Evolutionary conservation across 2,888 invertebrate species (phyloP), one percentile per base, ranked within the genome.

Genomic region (Rhaphigaster nebulosa): DNA sequence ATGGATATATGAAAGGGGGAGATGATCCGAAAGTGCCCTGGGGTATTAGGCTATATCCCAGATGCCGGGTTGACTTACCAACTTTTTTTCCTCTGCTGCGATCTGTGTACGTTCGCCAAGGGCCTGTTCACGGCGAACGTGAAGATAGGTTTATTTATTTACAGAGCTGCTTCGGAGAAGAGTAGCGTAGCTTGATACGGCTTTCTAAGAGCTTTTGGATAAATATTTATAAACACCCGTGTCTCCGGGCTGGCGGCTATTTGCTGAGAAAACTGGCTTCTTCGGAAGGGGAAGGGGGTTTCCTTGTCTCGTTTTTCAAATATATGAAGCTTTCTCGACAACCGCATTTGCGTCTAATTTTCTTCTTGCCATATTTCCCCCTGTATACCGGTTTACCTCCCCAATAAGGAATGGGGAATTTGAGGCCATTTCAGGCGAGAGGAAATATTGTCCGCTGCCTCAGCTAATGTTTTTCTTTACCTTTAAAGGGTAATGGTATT

Each of bases 191-290:
- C 84, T 50, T 50, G 84, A 88, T 88, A 88, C 56, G 41, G 60
- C 54, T 29, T 87, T 29, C 54, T 87, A 87, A 60, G 56, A 60
- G 60, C 88, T 88, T 60, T 41, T 88, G 60, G 54, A 88, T 88
- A 88, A 88, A 88, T 88, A 88, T 88, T 88, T 88, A 88, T 88
- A 88, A 88, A 88, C 88, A 88, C 6, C 26, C 54, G 29, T 88
- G 41, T 88, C 60, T 60, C 56, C 60, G 4, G 56, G 60, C 41
- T 88, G 38, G 15, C 88, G 84, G 84, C 88, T 88, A 60, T 88
- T 88, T 88, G 88, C 56, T 56, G 41, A 88, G 88, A 88, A 88
- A 88, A 88, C 88, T 88, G 56, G 41, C 87, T 87, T 34, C 34
- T 54, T 76, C 38, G 3, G 70, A 23, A 20, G 38, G 18, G 12